phyloP scores from a whole-genome alignment of 2,888 invertebrate genomes.

The Pollenia griseotomentosa region DNA sequence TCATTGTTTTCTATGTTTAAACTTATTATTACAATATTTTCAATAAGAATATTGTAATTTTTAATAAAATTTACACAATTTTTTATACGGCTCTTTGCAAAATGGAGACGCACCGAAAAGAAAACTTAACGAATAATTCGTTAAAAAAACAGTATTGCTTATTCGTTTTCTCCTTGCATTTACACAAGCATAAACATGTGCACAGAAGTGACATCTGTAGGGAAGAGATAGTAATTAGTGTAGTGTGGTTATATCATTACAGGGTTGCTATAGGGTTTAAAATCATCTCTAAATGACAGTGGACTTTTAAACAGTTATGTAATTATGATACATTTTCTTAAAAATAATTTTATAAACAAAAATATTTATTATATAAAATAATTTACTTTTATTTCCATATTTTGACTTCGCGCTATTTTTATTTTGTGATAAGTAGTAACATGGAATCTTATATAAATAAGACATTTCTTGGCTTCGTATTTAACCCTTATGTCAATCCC shows the following conservation, averaged over 20 bases:
- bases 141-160: slow-evolving; percentile 62
- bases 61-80: slow-evolving; percentile 64
- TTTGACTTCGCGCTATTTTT: too few species aligned
- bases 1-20: slow-evolving; percentile 50
- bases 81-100: slow-evolving; percentile 78
- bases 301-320: slow-evolving; percentile 28
- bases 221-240: neutral
- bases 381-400: too few species aligned
- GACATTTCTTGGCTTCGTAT: too few species aligned
- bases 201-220: slow-evolving; percentile 22
- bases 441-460: too few species aligned
- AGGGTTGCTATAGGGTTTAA: slow-evolving; percentile 2
- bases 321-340: slow-evolving; percentile 36
- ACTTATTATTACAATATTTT: slow-evolving; percentile 62
- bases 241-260: neutral
- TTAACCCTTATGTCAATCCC: too few species aligned
- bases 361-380: too few species aligned
- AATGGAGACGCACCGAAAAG: slow-evolving; percentile 78
- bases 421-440: too few species aligned
- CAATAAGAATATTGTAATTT: slow-evolving; percentile 60
- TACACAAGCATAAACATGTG: neutral
- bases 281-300: slow-evolving; percentile 17
- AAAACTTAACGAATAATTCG: slow-evolving; percentile 73
- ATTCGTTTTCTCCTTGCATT: slow-evolving; percentile 46
- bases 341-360: slow-evolving; percentile 56